These are phyloP conservation scores for Bombus polaris DNA, from an alignment of 1,140 invertebrate species.

Conservation along the genomic window DNA sequence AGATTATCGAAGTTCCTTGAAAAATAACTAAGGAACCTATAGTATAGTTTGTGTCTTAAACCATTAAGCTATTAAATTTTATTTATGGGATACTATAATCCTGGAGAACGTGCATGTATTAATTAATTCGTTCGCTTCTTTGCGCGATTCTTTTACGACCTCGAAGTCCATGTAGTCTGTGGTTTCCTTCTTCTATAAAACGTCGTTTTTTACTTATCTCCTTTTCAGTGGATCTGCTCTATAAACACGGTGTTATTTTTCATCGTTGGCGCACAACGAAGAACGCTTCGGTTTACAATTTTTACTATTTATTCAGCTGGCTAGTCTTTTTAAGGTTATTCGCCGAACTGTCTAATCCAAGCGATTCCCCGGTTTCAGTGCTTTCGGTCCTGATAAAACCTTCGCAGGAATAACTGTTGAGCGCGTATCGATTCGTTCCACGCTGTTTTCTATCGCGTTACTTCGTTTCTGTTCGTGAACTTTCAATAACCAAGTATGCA, in stretches of 20 bases:
- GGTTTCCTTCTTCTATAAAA: neutral
- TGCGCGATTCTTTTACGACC: neutral
- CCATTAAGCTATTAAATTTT: neutral
- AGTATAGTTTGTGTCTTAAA: neutral
- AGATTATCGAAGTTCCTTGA: neutral
- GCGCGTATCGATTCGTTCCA: neutral
- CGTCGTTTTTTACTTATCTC: neutral
- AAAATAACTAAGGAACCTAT: neutral
- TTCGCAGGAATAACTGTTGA: neutral
- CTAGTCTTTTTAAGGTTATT: neutral
- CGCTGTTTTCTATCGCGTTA: slow-evolving; percentile 9
- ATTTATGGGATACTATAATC: neutral
- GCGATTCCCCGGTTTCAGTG: neutral
- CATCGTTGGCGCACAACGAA: neutral
- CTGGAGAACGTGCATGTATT: neutral
- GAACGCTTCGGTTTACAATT: neutral
- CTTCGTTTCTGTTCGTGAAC: neutral
- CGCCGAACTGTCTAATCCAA: neutral
- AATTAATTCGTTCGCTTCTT: neutral
- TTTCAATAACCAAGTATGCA: slow-evolving; percentile 3
- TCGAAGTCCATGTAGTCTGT: neutral
- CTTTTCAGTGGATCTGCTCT: neutral
- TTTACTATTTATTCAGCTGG: neutral
- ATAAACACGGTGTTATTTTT: neutral
- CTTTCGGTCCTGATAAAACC: neutral